These are phyloP conservation scores for Podarcis muralis DNA, from an alignment of 2,113 vertebrate species.

Conservation along the genomic window DNA sequence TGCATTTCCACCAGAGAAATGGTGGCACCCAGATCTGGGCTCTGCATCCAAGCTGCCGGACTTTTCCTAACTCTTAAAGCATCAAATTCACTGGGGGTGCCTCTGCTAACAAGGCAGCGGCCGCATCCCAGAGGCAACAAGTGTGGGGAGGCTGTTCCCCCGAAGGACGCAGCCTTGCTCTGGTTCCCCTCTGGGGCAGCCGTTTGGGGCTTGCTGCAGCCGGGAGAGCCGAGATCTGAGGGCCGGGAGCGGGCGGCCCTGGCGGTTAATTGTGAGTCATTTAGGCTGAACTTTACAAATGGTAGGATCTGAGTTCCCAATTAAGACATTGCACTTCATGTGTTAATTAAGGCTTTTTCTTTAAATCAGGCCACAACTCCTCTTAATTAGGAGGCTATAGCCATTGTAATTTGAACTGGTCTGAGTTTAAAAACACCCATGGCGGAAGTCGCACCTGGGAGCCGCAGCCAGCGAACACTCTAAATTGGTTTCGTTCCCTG, in stretches of 20 bases:
- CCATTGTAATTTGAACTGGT: slow-evolving; percentile 73
- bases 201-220: neutral
- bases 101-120: neutral
- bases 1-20: too few species aligned
- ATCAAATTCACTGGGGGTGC: too few species aligned
- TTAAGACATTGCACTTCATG: slow-evolving; percentile 88
- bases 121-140: neutral
- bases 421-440: slow-evolving; percentile 59
- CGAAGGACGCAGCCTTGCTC: neutral
- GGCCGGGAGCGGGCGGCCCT: slow-evolving; percentile 43
- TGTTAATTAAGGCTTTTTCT: slow-evolving; percentile 87
- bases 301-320: slow-evolving; percentile 76
- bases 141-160: neutral
- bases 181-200: too few species aligned
- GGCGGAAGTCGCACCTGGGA: slow-evolving; percentile 69
- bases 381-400: slow-evolving; percentile 80
- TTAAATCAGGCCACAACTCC: slow-evolving; percentile 83
- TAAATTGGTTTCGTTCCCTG: slow-evolving; percentile 68
- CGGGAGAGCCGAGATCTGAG: slow-evolving; percentile 1
- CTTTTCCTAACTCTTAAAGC: neutral
- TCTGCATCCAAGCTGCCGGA: too few species aligned
- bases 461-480: slow-evolving; percentile 54
- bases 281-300: slow-evolving; percentile 65
- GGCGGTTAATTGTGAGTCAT: slow-evolving; percentile 58
- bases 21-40: neutral